Evolutionary conservation across 2,113 vertebrate genomes (phyloP), one percentile per base, ranked within the genome.

Genomic region (Thamnaconus septentrionalis): DNA sequence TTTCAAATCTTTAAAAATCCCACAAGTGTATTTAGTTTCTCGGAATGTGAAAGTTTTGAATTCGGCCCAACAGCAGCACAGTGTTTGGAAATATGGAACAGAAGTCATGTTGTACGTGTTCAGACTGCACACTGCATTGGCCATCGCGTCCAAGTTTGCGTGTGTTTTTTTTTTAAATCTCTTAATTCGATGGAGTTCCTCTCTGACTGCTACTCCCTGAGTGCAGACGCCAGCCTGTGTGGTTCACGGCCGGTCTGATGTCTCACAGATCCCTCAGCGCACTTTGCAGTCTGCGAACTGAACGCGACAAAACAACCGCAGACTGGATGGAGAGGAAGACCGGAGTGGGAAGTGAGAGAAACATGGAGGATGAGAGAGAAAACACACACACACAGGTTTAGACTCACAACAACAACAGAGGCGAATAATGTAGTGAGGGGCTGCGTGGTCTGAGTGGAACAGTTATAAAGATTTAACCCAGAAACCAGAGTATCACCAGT

Each of bases 201-300:
- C 18, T 31, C 18, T 31, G 18, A 31, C 18, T 31, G 18, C 18
- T 31, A 31, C 18, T 31, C 18, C 18, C 18, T 31, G 18, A 31
- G 18, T 31, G 18, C 1, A 39, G 0, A 65, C 6, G 8, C 12
- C 41, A 1, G 8, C 18, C 46, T 7, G 45, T 61, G n/a, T 44
- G 64, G 41, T 45, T 68, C 43, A 10, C 69, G 0, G 44, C 10
- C 41, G 51, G 50, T 12, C 54, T 66, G 50, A 4, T 7, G 65
- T 80, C 71, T 79, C 71, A 6, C 73, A 58, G 62, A 68, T 70
- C 61, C 71, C 31, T 64, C 65, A 42, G 73, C 4, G 63, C 67
- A 65, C 60, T 69, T 69, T 52, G 50, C 55, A 59, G 56, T 9
- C 71, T 69, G 71, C 61, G 58, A 79, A 66, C 52, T 49, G 74